Evolutionary conservation across 2,113 vertebrate species (phyloP).

Genomic region (Crotalus horridus): DNA sequence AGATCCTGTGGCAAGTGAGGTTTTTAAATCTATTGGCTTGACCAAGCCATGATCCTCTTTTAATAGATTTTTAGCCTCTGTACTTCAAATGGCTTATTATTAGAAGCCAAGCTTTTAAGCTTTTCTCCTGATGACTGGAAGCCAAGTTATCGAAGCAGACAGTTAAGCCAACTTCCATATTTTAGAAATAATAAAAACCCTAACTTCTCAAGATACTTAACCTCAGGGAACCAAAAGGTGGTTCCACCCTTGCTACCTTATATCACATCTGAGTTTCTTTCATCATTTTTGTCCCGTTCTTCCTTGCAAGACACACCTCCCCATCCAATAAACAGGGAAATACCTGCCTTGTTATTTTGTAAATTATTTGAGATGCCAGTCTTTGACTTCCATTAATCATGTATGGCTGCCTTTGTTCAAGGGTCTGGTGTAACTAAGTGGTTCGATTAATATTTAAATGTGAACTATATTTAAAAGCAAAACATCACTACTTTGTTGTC

Average conservation of each 20-base stretch:
- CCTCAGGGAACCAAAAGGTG: background rate
- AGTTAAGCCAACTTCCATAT: background rate
- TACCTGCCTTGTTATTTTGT: constrained; percentile 59
- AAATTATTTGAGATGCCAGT: constrained; percentile 68
- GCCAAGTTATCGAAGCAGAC: background rate
- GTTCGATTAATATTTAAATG: constrained; percentile 74
- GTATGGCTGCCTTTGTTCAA: constrained; percentile 67
- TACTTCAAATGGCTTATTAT: background rate
- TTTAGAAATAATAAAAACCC: background rate
- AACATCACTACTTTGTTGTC: constrained; percentile 50
- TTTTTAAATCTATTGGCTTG: constrained; percentile 18
- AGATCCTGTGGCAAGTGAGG: background rate
- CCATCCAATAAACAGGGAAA: constrained; percentile 37
- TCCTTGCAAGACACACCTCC: background rate
- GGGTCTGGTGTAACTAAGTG: constrained; percentile 71
- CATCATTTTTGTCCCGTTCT: background rate
- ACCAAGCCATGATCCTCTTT: background rate
- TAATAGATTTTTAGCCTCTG: constrained; percentile 15
- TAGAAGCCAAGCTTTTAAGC: background rate
- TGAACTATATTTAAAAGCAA: constrained; percentile 70
- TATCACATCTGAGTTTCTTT: background rate
- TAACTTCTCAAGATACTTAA: background rate
- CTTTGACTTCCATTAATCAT: constrained; percentile 68
- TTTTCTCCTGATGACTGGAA: background rate
- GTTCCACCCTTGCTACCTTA: background rate